These are phyloP conservation scores for Temnothorax rugatulus DNA, from an alignment of 2,888 invertebrate genomes.

Conservation along the genomic window DNA sequence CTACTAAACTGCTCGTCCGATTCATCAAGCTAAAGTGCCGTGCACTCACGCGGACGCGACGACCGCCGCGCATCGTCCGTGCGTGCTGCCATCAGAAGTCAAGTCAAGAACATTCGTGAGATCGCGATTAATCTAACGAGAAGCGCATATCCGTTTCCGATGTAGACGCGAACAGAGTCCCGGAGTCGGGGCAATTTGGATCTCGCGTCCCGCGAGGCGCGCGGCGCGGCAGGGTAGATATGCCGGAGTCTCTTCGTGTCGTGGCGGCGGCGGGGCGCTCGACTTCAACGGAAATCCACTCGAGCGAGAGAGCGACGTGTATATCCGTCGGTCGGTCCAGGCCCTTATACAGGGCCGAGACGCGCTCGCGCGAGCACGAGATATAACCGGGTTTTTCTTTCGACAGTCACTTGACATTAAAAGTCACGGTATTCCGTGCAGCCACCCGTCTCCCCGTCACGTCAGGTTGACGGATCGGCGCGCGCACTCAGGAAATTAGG, in stretches of 20 bases:
- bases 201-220: constrained; percentile 19
- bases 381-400: constrained; percentile 77
- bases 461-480: constrained; percentile 86
- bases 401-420: constrained; percentile 85
- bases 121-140: constrained; percentile 57
- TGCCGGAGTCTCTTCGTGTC: constrained; percentile 45
- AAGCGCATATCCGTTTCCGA: constrained; percentile 55
- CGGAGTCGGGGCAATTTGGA: constrained; percentile 42
- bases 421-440: constrained; percentile 85
- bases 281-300: constrained; percentile 55
- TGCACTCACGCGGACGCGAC: constrained; percentile 35
- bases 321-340: constrained; percentile 64
- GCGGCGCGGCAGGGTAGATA: neutral
- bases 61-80: constrained; percentile 38
- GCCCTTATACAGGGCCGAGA: constrained; percentile 41
- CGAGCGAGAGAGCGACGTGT: constrained; percentile 41
- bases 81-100: constrained; percentile 40
- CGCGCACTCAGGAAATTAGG: constrained; percentile 86
- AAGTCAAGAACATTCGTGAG: constrained; percentile 45
- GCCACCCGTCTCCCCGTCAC: constrained; percentile 83
- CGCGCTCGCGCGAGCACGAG: constrained; percentile 11
- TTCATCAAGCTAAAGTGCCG: constrained; percentile 49
- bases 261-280: constrained; percentile 31
- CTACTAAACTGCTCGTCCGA: constrained; percentile 25
- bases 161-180: constrained; percentile 46